These are phyloP conservation scores for Suricata suricatta DNA, from an alignment of 2,113 vertebrate genomes.

Conservation along the genomic window DNA sequence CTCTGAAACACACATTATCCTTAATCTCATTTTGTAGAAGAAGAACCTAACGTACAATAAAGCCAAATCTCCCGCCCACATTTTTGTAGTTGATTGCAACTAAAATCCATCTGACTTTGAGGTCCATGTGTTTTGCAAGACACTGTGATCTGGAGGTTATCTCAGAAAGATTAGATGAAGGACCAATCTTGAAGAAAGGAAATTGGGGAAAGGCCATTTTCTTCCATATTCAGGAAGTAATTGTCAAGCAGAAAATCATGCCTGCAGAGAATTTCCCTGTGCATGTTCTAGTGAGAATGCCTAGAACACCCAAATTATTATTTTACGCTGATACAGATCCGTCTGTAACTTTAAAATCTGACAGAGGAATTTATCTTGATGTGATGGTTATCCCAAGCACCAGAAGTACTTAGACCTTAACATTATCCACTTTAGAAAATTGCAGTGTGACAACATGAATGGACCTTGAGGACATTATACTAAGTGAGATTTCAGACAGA, in stretches of 20 bases:
- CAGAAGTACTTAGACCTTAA: not conserved
- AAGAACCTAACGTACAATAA: not conserved
- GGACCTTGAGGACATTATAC: not conserved
- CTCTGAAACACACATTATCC: not conserved
- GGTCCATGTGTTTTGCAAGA: not conserved
- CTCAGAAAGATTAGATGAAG: not conserved
- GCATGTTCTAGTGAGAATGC: not conserved
- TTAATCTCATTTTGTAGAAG: not conserved
- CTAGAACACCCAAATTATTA: not conserved
- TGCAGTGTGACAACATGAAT: not conserved
- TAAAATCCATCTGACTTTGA: not conserved
- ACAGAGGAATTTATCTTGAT: not conserved
- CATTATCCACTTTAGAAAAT: slow-evolving; percentile 29
- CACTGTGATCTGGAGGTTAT: not conserved
- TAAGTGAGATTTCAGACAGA: not conserved
- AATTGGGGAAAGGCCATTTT: not conserved
- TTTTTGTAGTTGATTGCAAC: not conserved
- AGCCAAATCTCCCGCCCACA: not conserved
- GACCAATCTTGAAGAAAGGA: not conserved
- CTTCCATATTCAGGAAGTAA: not conserved
- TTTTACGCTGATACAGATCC: not conserved
- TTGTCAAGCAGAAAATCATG: not conserved
- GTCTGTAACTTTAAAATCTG: not conserved
- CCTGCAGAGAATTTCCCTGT: not conserved
- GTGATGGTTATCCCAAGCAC: not conserved